Evolutionary conservation across 2,113 vertebrate species (phyloP), one percentile per base, ranked within the genome.

Genomic region (Epinephelus cyanopodus): DNA sequence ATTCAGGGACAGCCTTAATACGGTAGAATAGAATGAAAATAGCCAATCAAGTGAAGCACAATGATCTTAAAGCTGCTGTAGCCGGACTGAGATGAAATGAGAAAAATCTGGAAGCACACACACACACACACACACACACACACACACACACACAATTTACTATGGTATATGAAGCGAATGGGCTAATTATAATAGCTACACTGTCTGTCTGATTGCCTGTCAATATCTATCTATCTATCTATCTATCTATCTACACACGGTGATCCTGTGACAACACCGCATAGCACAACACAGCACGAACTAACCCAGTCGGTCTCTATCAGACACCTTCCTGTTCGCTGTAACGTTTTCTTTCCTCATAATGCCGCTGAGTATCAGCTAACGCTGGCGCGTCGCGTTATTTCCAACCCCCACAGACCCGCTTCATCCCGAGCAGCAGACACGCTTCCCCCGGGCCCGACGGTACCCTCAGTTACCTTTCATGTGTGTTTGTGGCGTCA

Each of bases 381-480:
- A 14, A 45, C 21, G 10, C 62, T 14, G 18, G 23, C 33, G 14
- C 37, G 33, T 10, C 23, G 33, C 33, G 48, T 48, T 23, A 23
- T 12, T 6, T 45, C 25, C 76, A 25, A 7, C 33, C 33, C 29
- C 25, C 52, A 21, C 19, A 8, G 19, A 8, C 48, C 42, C 7
- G 4, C 70, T 13, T 14, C 52, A 70, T 53, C 17, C 15, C 23
- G 8, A 12, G 21, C 50, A 56, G 52, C 23, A 53, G 17, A 47
- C 18, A 27, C n/a, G 21, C 47, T 21, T 18, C 48, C 48, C 19
- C 56, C 23, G 29, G 56, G 29, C 27, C 60, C 1, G 13, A 7
- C n/a, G 27, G 19, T 17, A 2, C 27, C 19, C 5, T n/a, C n/a
- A 7, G 19, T 63, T 29, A 70, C 77, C 77, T 79, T 37, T 79